Percentiles rank a stretch among this genome's conserved stretches.
These are phyloP conservation scores for Alosa alosa DNA, from an alignment of 2,113 vertebrate species.

Conservation along the genomic window DNA sequence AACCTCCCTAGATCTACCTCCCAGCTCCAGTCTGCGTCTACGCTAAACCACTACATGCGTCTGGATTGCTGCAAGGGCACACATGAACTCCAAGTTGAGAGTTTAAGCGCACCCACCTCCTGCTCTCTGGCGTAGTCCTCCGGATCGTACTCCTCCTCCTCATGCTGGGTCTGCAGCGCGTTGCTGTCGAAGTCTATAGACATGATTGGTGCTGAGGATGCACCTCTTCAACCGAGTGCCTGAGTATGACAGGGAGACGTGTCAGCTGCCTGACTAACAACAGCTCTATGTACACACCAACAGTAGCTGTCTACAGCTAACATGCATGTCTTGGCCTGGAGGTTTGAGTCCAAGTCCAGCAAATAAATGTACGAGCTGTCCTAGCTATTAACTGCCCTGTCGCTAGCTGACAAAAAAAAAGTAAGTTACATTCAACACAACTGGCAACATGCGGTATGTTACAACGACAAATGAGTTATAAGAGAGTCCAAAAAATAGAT, in stretches of 20 bases:
- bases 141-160: slow-evolving; percentile 75
- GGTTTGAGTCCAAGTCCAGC: too few relatives aligned
- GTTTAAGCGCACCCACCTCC: slow-evolving; percentile 59
- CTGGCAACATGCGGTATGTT: too few relatives aligned
- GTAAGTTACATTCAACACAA: too few relatives aligned
- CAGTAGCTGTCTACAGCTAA: background rate
- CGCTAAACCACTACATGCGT: too few relatives aligned
- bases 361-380: too few relatives aligned
- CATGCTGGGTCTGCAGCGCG: slow-evolving; percentile 72
- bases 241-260: slow-evolving; percentile 3
- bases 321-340: too few relatives aligned
- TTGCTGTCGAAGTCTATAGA: slow-evolving; percentile 77
- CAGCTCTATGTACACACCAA: background rate
- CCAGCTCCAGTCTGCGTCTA: background rate
- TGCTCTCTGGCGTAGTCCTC: slow-evolving; percentile 75
- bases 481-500: too few relatives aligned
- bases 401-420: too few relatives aligned
- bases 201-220: slow-evolving; percentile 55
- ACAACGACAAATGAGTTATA: too few relatives aligned
- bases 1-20: background rate
- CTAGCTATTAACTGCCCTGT: too few relatives aligned
- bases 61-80: background rate
- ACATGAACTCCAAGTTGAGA: background rate
- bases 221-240: background rate
- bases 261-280: background rate